Evolutionary conservation across 2,888 invertebrate species (phyloP).

Genomic region (Lydus trimaculatus): DNA sequence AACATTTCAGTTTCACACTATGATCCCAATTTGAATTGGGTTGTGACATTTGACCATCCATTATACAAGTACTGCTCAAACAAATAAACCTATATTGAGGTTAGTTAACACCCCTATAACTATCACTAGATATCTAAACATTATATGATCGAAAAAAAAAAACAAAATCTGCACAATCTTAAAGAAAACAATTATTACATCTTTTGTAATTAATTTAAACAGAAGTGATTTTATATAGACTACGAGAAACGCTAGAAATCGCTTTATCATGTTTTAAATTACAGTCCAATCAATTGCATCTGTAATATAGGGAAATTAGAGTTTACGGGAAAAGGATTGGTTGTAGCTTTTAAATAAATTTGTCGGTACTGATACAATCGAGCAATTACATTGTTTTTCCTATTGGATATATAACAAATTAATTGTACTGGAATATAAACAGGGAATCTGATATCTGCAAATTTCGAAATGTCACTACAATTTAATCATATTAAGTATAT

Average conservation of each 20-base stretch:
- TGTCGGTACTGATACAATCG: no score
- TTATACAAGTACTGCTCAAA: constrained; percentile 52
- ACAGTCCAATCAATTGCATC: constrained; percentile 28
- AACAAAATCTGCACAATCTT: no score
- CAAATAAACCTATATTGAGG: constrained; percentile 48
- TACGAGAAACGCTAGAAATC: background rate
- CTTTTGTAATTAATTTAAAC: no score
- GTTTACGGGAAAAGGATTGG: constrained; percentile 24
- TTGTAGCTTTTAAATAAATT: constrained; percentile 28
- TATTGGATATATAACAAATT: constrained; percentile 45
- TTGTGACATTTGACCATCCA: constrained; percentile 57
- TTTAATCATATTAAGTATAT: constrained; percentile 31
- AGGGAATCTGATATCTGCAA: constrained; percentile 42
- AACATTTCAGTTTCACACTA: constrained; percentile 57
- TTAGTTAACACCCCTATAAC: constrained; percentile 40
- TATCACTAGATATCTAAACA: constrained; percentile 6
- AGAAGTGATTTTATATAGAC: no score
- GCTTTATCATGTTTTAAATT: background rate
- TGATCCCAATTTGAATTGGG: constrained; percentile 54
- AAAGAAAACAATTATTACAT: no score
- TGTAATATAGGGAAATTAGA: no score
- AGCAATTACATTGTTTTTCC: constrained; percentile 42
- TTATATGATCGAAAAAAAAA: no score
- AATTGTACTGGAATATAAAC: constrained; percentile 48
- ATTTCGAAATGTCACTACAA: constrained; percentile 37